Evolutionary conservation across 2,888 invertebrate species (phyloP), one percentile per base, ranked within the genome.

Genomic region (Tetragonula carbonaria): DNA sequence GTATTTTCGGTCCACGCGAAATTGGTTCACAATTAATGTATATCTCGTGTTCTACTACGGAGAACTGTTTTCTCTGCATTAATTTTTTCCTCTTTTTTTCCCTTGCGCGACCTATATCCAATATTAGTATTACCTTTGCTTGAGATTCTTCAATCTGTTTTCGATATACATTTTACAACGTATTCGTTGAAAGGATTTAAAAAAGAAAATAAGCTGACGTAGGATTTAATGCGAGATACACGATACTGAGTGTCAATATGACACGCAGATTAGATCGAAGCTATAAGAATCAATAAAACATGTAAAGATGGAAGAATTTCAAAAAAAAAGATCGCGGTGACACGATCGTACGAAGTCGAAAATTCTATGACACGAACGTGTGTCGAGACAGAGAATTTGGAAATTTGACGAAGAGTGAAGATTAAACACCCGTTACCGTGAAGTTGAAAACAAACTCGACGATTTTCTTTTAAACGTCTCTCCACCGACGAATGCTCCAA

Each of bases 21-120:
- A 66, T 53, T 71, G 50, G 51, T 71, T 71, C 18, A 51, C 71
- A 71, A 71, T 80, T 80, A 78, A 80, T 74, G 51, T 50, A 8
- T 50, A 59, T 13, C 45, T 45, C 63, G 50, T 38, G 4, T 28
- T 28, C 28, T 6, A 73, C 18, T 45, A 8, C 8, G 8, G 38
- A 38, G 14, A 18, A 28, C 13, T 14, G 23, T 18, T 23, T 8
- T 5, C 28, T 4, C 8, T 45, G 18, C 4, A 13, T 72, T 45
- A 38, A 66, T 66, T 45, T n/a, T n/a, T 4, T 28, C 2, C 14
- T 5, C 38, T 66, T 45, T n/a, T n/a, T 4, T 28, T 0, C 14
- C 14, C 38, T 66, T 3, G n/a, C 5, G 66, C 14, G 4, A 13
- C 8, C 4, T n/a, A 33, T 33, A 33, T 33, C 33, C 33, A 33